Evolutionary conservation across 2,797 vertebrate species (phyloP), one percentile per base, ranked within the genome.

Genomic region (Petrocephalus sullivani): DNA sequence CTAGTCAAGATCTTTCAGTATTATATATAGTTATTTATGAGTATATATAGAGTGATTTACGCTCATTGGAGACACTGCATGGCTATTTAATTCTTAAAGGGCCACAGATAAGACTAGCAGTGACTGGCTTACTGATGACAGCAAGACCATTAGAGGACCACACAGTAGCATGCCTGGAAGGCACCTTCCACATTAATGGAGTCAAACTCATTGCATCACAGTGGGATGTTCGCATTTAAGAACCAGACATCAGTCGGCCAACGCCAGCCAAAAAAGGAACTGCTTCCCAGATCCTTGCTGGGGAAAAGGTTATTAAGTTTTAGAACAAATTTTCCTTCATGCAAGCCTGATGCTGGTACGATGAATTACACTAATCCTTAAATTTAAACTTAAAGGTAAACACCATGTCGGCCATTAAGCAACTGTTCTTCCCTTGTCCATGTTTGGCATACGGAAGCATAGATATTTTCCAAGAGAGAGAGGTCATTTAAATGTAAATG

Each of bases 311-410:
- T 6, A 83, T 53, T 82, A 60, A 60, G 54, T 64, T 78, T 51
- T 85, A 6, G 61, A 60, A 61, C 49, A 53, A 67, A 85, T 51
- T 71, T 54, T 87, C 12, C 33, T 21, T 19, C 21, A 87, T 49
- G 85, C 14, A 37, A 61, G 41, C 58, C 46, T 28, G 16, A 9
- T 49, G 75, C 10, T n/a, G 4, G 53, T 23, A 54, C 16, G 51
- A 54, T 53, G 3, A 78, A 87, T 57, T 10, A 56, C 51, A 9
- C 53, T 41, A 87, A 75, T n/a, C 46, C 28, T n/a, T 53, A 51
- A 49, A 64, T 86, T 64, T 61, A 61, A 71, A 71, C 67, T 14
- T 71, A 51, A n/a, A 53, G 51, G 81, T 87, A 87, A 81, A 81
- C 82, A 56, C n/a, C 28, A 10, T 23, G 23, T 7, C 8, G n/a